Percentiles rank a stretch among this genome's conserved stretches.
Conservation (phyloP, 2,888 invertebrate species). For the Tribolium freemani region DNA sequence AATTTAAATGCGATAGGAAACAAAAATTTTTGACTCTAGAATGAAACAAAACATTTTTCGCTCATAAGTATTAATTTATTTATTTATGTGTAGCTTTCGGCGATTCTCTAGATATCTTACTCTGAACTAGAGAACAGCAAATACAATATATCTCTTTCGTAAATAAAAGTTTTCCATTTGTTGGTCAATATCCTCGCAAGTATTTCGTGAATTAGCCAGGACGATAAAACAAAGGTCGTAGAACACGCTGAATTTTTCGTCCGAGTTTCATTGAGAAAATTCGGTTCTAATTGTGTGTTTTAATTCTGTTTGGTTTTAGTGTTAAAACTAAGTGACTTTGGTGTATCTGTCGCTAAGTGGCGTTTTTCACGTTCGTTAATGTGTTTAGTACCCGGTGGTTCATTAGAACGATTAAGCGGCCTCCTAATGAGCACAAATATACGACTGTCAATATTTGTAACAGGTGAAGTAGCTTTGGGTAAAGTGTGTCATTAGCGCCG, state of each 20-base stretch:
- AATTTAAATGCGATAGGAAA: no score
- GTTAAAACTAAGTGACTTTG: conserved; percentile 14
- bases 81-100: background rate
- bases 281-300: background rate
- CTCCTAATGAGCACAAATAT: conserved; percentile 29
- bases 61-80: no score
- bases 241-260: no score
- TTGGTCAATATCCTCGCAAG: background rate
- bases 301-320: conserved; percentile 21
- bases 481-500: conserved; percentile 19
- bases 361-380: conserved; percentile 32
- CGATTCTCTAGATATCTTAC: background rate
- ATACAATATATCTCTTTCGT: background rate
- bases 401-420: conserved; percentile 36
- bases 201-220: background rate
- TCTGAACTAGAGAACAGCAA: background rate
- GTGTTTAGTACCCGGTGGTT: conserved; percentile 20
- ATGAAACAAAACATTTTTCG: no score
- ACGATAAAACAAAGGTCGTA: background rate
- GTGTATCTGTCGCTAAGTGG: conserved; percentile 20
- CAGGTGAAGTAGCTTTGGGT: conserved; percentile 1
- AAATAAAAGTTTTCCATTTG: background rate
- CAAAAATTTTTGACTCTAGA: no score
- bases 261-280: conserved; percentile 8
- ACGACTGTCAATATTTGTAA: conserved; percentile 31